Conservation (phyloP, 2,888 invertebrate genomes). For the Villa cingulata region DNA sequence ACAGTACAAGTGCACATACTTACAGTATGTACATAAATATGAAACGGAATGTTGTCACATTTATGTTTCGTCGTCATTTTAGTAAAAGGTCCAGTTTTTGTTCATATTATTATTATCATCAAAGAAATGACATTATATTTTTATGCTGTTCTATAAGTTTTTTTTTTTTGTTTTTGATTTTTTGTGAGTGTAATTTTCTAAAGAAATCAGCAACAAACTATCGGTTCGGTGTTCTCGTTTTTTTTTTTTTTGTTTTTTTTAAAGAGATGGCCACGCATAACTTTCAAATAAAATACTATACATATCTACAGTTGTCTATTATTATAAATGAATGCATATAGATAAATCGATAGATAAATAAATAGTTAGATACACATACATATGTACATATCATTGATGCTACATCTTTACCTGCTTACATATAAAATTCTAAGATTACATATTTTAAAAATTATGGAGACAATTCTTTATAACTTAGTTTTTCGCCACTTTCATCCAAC, state of each 20-base stretch:
- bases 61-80: slow-evolving; percentile 18
- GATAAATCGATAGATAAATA: too few relatives aligned
- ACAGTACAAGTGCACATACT: too few relatives aligned
- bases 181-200: too few relatives aligned
- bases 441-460: slow-evolving; percentile 4
- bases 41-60: slow-evolving; percentile 20
- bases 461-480: not conserved
- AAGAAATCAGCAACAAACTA: slow-evolving; percentile 7
- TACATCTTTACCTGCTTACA: too few relatives aligned
- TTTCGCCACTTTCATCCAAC: not conserved
- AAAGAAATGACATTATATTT: slow-evolving; percentile 18
- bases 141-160: slow-evolving; percentile 18
- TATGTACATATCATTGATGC: too few relatives aligned
- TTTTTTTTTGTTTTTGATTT: too few relatives aligned
- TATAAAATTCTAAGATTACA: not conserved
- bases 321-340: too few relatives aligned
- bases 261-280: slow-evolving; percentile 7
- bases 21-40: slow-evolving; percentile 5
- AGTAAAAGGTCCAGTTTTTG: slow-evolving; percentile 19
- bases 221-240: slow-evolving; percentile 4
- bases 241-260: too few relatives aligned
- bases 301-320: too few relatives aligned
- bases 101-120: too few relatives aligned
- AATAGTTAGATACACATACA: too few relatives aligned
- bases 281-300: not conserved